Evolutionary conservation across 2,113 vertebrate species (phyloP), one percentile per base, ranked within the genome.

Genomic region (Erinaceus europaeus): DNA sequence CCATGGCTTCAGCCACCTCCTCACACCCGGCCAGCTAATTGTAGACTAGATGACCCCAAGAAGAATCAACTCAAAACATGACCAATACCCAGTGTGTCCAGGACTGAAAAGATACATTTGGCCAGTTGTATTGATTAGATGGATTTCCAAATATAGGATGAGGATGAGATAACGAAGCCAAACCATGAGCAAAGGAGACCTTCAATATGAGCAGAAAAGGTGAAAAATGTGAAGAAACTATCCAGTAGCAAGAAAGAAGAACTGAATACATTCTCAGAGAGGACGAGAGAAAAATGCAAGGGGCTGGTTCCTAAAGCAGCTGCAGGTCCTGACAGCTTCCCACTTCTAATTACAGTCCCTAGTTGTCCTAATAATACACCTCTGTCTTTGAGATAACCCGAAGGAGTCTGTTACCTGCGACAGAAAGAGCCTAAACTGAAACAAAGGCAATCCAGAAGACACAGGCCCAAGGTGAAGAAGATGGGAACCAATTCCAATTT

Each of bases 311-410:
- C 38, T 84, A 32, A 52, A 69, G 65, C 42, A 44, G 50, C 34
- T 1, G 0, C 14, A 9, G 21, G 36, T 13, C 29, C 73, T 84
- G 67, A 48, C 29, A 74, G 75, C 25, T 46, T 65, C 50, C 69
- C 27, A 15, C 9, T 71, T 84, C 57, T 64, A 84, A 94, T 92
- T 91, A 87, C 8, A 40, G 42, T 52, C 74, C 69, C 55, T 0
- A 1, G 42, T 32, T 9, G n/a, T 61, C 76, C 44, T 79, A 67
- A 93, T 61, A 69, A 75, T 29, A 72, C 52, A 48, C 42, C 21
- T 40, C 25, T 9, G 5, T 53, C 36, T 48, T 36, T 25, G 61
- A 44, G 38, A 50, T 57, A 48, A 69, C 68, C 42, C 21, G 44
- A 85, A 81, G 52, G 65, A 50, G 2, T 42, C 11, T 23, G 4